Base-by-base conservation (phyloP, 2,797 vertebrate genomes). In the Sebastes flavidus region DNA sequence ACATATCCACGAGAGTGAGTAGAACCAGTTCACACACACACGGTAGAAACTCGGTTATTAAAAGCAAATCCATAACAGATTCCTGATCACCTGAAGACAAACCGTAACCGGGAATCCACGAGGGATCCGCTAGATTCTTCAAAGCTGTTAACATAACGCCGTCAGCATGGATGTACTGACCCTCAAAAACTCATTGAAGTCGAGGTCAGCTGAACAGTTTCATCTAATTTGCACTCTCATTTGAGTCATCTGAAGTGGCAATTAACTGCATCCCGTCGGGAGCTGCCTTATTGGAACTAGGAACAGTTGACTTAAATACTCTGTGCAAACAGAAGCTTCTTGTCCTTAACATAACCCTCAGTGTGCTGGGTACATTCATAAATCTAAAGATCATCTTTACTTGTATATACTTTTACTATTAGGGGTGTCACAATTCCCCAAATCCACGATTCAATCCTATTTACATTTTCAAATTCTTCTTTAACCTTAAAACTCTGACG, bases 1-100 rank as follows among this genome's bases (percentile, higher is more conserved):
- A 63, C 72, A 27, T 58, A 83, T 81, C 72, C 80, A 52, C 67
- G 59, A 56, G 65, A 83, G 80, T 66, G 58, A 76, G 75, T 32
- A 34, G 38, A 69, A 81, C 81, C 55, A 80, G n/a, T 4, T 8
- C 60, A 72, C 38, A 62, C 30, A 72, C 38, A 62, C 30, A 62
- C 0, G n/a, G 59, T 20, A 34, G 65, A 52, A 65, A 25, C 2
- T 3, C 46, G 6, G 38, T 79, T 85, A 81, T 80, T 85, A 84
- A 87, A 90, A 85, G 55, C 32, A 52, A 76, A 85, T 83, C 74
- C 56, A 87, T 86, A 81, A 90, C 60, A 78, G 76, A 88, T 87
- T 72, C 65, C 66, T 77, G 68, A 87, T 87, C 62, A 80, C 82
- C 81, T 70, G 63, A 70, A 82, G 78, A 71, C 54, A 25, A n/a